Evolutionary conservation across 2,797 vertebrate species (phyloP), one percentile per base, ranked within the genome.

Genomic region (Sebastes cheni): DNA sequence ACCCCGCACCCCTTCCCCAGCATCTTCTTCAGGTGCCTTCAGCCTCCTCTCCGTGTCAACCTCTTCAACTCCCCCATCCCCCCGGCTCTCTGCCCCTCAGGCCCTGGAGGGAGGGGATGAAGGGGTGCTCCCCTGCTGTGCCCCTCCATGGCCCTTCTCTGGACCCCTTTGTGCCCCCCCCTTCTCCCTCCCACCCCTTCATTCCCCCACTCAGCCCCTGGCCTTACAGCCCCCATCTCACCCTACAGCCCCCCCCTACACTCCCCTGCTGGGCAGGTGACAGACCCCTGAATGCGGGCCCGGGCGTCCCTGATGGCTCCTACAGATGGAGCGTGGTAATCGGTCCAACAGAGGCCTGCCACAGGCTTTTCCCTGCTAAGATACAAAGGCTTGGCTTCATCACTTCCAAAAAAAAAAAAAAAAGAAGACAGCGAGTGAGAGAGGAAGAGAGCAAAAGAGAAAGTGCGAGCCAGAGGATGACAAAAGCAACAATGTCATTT

Each of bases 271-370:
- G 97, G 97, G 98, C 98, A 99, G 98, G 98, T 99, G 98, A 99
- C 98, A 98, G 94, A 96, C 94, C 96, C 96, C 96, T 99, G 97
- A 99, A 98, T 98, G 96, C 96, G 92, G 95, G 95, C 96, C 94
- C 96, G 95, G 96, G 96, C 97, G 95, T 96, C 92, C 96, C 96
- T 99, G 98, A 99, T 98, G 98, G 98, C 97, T 97, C 97, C 97
- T 97, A 98, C 98, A 99, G 98, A 99, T 99, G 98, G 98, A 99
- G 97, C 98, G 98, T 99, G 98, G 97, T 98, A 99, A 99, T 99
- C 92, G 96, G 96, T 91, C 97, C 97, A 99, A 99, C 98, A 97
- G 98, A 96, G 97, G 94, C 96, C 97, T 97, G 97, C 98, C 98
- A 98, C 97, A 94, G 95, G 94, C 95, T 95, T 95, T 95, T 93